Evolutionary conservation across 2,797 vertebrate genomes (phyloP).

Genomic region (Macropodus opercularis): DNA sequence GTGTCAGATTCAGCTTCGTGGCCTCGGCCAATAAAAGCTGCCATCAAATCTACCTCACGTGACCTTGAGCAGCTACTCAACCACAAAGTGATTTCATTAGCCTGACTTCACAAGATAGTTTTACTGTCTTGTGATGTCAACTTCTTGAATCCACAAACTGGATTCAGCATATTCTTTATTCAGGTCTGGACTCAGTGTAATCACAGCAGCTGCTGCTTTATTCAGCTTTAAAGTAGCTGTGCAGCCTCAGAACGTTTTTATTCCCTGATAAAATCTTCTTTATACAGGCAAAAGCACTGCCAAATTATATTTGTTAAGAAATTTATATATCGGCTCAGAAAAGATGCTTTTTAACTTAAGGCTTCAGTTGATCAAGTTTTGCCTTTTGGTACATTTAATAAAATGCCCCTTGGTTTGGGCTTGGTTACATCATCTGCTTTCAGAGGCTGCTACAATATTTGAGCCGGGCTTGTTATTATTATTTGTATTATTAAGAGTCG

Average conservation of each 20-base stretch:
- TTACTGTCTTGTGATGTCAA: too few species aligned
- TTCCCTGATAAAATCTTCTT: constrained; percentile 2
- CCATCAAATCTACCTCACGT: constrained; percentile 38
- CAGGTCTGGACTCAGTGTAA: neutral
- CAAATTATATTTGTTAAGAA: neutral
- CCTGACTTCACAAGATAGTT: constrained; percentile 25
- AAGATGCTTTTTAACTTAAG: too few species aligned
- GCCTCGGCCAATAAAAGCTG: constrained; percentile 46
- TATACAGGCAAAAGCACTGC: neutral
- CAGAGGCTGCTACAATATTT: neutral
- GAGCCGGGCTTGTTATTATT: neutral
- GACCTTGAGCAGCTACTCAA: constrained; percentile 55
- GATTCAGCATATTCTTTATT: too few species aligned
- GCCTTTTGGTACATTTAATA: too few species aligned
- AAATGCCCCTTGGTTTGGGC: too few species aligned
- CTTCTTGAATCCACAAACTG: neutral
- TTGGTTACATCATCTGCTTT: neutral
- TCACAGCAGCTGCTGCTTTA: constrained; percentile 13
- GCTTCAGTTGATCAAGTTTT: too few species aligned
- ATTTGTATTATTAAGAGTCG: neutral
- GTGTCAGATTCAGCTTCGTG: constrained; percentile 18
- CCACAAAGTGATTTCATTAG: constrained; percentile 36
- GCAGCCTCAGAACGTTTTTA: too few species aligned
- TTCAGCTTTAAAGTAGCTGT: constrained; percentile 3
- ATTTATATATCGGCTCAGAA: neutral